These are phyloP conservation scores for Rhabdophis nuchalis DNA, from an alignment of 2,797 vertebrate genomes.

Conservation along the genomic window DNA sequence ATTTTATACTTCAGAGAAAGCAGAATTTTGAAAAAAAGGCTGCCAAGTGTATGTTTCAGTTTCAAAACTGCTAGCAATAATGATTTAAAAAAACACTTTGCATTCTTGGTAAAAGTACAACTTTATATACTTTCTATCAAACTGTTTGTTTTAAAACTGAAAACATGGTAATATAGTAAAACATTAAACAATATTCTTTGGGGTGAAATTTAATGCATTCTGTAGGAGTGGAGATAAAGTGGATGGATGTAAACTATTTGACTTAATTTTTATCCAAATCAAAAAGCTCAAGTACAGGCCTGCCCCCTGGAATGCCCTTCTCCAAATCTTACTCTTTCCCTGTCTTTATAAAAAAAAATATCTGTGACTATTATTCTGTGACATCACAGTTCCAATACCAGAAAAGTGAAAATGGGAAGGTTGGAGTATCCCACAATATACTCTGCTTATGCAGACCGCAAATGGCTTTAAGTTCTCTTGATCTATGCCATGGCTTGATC, in stretches of 20 bases:
- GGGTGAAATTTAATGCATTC: constrained; percentile 6
- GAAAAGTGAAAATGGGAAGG: neutral
- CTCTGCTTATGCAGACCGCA: neutral
- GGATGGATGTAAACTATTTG: neutral
- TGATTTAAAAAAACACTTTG: constrained; percentile 38
- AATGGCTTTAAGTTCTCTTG: neutral
- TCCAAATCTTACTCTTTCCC: neutral
- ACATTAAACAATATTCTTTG: constrained; percentile 29
- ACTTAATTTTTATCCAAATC: neutral
- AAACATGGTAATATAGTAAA: constrained; percentile 22
- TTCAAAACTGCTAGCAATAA: constrained; percentile 35
- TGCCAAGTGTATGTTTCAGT: neutral
- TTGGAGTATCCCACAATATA: neutral
- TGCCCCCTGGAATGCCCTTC: neutral
- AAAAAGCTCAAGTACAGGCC: neutral
- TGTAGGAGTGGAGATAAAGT: neutral
- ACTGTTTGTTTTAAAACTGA: constrained; percentile 55
- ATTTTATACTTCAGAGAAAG: constrained; percentile 51
- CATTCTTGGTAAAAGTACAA: constrained; percentile 38
- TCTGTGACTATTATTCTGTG: neutral
- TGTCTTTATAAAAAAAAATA: neutral
- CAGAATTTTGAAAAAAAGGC: constrained; percentile 20
- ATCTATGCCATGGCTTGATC: neutral
- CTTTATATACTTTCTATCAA: constrained; percentile 55
- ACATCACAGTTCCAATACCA: neutral